phyloP scores from a whole-genome alignment of 2,888 invertebrate genomes.

The Neocrepidodera transversa region DNA sequence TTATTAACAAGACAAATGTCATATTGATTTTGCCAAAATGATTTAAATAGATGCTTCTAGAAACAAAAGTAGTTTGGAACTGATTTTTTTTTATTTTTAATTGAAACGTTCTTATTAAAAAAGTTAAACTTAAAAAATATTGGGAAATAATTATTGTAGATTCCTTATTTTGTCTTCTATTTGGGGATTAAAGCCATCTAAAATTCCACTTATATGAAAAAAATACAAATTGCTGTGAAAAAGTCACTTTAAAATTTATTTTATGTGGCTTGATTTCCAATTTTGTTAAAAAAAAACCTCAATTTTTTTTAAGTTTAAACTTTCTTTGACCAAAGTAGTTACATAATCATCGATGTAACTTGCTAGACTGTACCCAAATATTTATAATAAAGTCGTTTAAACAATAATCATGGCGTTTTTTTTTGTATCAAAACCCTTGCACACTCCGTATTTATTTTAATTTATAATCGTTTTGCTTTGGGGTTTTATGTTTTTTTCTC shows the following conservation, averaged over 20 bases:
- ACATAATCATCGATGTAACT: conserved; percentile 23
- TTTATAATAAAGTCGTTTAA: conserved; percentile 50
- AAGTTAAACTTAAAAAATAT: conserved; percentile 16
- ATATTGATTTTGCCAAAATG: no score
- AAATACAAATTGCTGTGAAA: no score
- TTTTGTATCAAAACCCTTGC: conserved; percentile 51
- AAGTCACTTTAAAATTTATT: no score
- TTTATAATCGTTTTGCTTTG: conserved; percentile 57
- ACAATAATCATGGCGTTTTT: conserved; percentile 49
- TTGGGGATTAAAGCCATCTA: no score
- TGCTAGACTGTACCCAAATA: conserved; percentile 43
- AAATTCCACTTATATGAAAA: no score
- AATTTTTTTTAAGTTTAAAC: conserved; percentile 11
- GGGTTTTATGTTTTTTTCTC: conserved; percentile 46
- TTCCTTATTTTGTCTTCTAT: no score
- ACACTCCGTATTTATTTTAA: conserved; percentile 46
- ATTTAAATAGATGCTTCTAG: no score
- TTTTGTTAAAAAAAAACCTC: no score
- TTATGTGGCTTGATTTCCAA: no score
- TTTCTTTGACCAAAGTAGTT: conserved; percentile 10
- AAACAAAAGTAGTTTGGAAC: no score
- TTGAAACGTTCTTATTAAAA: conserved; percentile 19
- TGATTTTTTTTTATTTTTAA: conserved; percentile 25
- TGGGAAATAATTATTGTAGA: conserved; percentile 11
- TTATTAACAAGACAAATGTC: no score